These are phyloP conservation scores for Andrena camellia DNA, from an alignment of 2,888 invertebrate species.

Conservation along the genomic window DNA sequence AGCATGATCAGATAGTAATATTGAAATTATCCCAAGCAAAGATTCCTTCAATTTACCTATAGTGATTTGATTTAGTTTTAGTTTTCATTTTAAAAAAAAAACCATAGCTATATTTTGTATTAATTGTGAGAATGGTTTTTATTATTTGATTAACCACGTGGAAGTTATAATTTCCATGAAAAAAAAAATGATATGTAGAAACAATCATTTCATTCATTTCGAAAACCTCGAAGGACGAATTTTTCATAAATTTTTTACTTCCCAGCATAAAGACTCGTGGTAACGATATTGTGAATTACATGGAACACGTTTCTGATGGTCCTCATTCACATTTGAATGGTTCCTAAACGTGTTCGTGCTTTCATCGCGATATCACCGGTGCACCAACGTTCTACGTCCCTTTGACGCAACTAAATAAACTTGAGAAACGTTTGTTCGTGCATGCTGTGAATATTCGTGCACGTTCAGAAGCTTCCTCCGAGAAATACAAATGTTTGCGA, in stretches of 20 bases:
- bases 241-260: neutral
- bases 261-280: neutral
- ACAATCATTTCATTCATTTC: too few relatives aligned
- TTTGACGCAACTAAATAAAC: constrained; percentile 36
- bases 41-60: too few relatives aligned
- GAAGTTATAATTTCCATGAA: too few relatives aligned
- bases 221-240: too few relatives aligned
- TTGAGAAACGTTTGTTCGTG: constrained; percentile 31
- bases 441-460: constrained; percentile 40
- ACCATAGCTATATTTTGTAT: too few relatives aligned
- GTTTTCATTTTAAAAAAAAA: too few relatives aligned
- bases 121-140: too few relatives aligned
- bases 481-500: constrained; percentile 50
- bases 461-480: constrained; percentile 30
- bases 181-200: too few relatives aligned
- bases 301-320: neutral
- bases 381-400: neutral
- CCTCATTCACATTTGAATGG: neutral
- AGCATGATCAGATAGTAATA: too few relatives aligned
- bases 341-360: neutral
- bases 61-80: too few relatives aligned
- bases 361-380: constrained; percentile 3
- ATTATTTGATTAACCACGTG: too few relatives aligned
- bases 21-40: too few relatives aligned
- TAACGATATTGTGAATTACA: constrained; percentile 7